Percentiles rank a stretch among this genome's conserved stretches.
phyloP scores from a whole-genome alignment of 2,888 invertebrate genomes.

The Tyria jacobaeae region DNA sequence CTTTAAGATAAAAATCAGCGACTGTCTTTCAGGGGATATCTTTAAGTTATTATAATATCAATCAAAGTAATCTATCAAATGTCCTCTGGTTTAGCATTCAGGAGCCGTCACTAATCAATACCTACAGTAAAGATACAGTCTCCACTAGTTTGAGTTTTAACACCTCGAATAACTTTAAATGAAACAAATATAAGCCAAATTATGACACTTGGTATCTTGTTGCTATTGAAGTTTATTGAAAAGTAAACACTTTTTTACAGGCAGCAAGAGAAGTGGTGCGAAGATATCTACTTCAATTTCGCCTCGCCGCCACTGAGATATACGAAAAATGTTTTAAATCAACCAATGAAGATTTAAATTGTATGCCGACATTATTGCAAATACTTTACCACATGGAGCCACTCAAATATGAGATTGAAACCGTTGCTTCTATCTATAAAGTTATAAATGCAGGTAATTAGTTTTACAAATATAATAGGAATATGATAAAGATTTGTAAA shows the following conservation, averaged over 20 bases:
- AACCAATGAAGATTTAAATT: conserved; percentile 57
- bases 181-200: too few relatives aligned
- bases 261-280: conserved; percentile 88
- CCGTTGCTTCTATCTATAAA: conserved; percentile 85
- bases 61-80: too few relatives aligned
- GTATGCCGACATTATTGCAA: conserved; percentile 76
- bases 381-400: conserved; percentile 79
- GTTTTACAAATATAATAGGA: background rate
- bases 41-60: too few relatives aligned
- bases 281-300: conserved; percentile 87
- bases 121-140: too few relatives aligned
- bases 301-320: conserved; percentile 78
- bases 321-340: conserved; percentile 66
- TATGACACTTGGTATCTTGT: background rate
- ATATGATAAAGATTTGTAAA: too few relatives aligned
- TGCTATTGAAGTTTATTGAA: background rate
- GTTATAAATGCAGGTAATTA: conserved; percentile 73
- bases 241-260: conserved; percentile 63
- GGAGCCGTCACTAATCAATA: too few relatives aligned
- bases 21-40: too few relatives aligned
- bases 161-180: too few relatives aligned
- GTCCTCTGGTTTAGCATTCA: too few relatives aligned
- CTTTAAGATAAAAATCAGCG: too few relatives aligned
- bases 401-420: conserved; percentile 82
- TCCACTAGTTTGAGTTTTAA: too few relatives aligned